These are phyloP conservation scores for Bellardia bayeri DNA, from an alignment of 2,888 invertebrate genomes.

Conservation along the genomic window DNA sequence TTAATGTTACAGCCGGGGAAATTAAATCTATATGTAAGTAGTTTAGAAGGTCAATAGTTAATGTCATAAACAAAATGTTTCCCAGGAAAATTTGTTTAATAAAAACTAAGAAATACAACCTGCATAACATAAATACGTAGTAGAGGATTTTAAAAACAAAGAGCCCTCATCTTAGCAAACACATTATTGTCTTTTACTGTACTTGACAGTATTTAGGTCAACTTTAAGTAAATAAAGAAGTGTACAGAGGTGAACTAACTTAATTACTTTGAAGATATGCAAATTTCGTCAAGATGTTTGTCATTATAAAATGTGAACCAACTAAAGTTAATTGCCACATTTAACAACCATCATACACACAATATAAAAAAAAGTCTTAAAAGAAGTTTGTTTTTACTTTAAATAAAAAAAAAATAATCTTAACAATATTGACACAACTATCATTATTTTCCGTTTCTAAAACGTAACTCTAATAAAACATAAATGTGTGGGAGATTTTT, in stretches of 20 bases:
- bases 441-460: slow-evolving; percentile 47
- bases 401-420: slow-evolving; percentile 17
- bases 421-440: slow-evolving; percentile 55
- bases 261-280: not conserved
- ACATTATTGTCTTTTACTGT: slow-evolving; percentile 8
- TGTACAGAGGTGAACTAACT: slow-evolving; percentile 21
- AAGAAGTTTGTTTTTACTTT: slow-evolving; percentile 18
- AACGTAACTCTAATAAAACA: slow-evolving; percentile 60
- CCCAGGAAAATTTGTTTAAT: slow-evolving; percentile 31
- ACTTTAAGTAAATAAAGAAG: slow-evolving; percentile 13
- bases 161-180: slow-evolving; percentile 41
- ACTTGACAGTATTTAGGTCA: slow-evolving; percentile 47
- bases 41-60: slow-evolving; percentile 66
- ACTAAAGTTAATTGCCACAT: slow-evolving; percentile 57
- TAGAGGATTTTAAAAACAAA: slow-evolving; percentile 10
- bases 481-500: slow-evolving; percentile 68
- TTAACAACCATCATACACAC: slow-evolving; percentile 39
- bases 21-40: not conserved
- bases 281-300: not conserved
- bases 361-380: slow-evolving; percentile 7
- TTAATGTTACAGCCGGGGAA: not conserved
- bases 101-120: slow-evolving; percentile 50
- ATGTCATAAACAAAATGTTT: slow-evolving; percentile 45
- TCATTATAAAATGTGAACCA: not conserved
- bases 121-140: slow-evolving; percentile 60